Percentiles rank a stretch among this genome's conserved stretches.
These are phyloP conservation scores for Hemistola chrysoprasaria DNA, from an alignment of 2,888 invertebrate species.

Conservation along the genomic window DNA sequence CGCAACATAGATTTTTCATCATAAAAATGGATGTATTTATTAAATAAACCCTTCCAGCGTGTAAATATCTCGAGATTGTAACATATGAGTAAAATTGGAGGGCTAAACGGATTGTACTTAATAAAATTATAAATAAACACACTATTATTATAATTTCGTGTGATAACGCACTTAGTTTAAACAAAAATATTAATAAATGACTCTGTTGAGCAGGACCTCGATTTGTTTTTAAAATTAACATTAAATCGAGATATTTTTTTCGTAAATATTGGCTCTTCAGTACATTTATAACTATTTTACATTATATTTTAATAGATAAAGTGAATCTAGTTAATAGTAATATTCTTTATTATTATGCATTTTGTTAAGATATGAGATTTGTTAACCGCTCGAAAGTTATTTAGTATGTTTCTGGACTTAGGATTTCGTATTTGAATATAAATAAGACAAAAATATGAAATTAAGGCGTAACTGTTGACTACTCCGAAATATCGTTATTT, in stretches of 20 bases:
- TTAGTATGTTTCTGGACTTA: conserved; percentile 35
- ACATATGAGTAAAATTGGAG: conserved; percentile 40
- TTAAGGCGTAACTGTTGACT: conserved; percentile 18
- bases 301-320: conserved; percentile 31
- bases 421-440: conserved; percentile 58
- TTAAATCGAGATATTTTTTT: conserved; percentile 12
- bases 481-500: conserved; percentile 24
- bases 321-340: conserved; percentile 39
- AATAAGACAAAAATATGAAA: conserved; percentile 36
- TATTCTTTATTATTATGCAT: conserved; percentile 42
- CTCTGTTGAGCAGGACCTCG: conserved; percentile 34
- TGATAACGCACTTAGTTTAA: conserved; percentile 53
- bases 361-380: conserved; percentile 51
- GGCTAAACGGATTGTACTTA: conserved; percentile 69
- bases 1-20: conserved; percentile 25
- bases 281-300: conserved; percentile 31
- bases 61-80: conserved; percentile 51
- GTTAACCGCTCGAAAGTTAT: conserved; percentile 41
- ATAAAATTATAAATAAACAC: conserved; percentile 43
- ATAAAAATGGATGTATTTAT: conserved; percentile 30
- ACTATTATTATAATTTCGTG: conserved; percentile 44
- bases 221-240: no score
- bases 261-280: conserved; percentile 21
- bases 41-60: conserved; percentile 33
- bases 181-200: conserved; percentile 10